Conservation (phyloP, 2,797 vertebrate species). For the Danio jaintianensis region DNA sequence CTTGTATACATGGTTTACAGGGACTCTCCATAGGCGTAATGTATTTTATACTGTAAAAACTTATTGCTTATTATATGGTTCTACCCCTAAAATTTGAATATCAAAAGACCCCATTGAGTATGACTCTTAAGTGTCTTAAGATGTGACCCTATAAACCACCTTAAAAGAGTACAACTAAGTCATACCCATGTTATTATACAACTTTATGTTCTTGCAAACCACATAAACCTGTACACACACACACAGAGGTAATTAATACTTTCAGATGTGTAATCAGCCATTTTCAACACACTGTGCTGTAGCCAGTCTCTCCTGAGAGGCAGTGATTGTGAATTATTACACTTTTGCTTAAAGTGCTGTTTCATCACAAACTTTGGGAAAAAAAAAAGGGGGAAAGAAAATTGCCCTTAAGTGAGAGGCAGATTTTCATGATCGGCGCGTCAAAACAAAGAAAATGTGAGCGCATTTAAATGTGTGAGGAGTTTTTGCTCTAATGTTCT, state of each 20-base stretch:
- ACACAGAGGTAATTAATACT: constrained; percentile 48
- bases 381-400: constrained; percentile 25
- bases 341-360: constrained; percentile 38
- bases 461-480: background rate
- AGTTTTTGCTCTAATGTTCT: background rate
- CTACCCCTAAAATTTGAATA: no score
- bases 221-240: no score
- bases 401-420: background rate
- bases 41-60: no score
- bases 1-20: no score
- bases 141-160: no score
- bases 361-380: constrained; percentile 48
- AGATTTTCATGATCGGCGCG: constrained; percentile 22
- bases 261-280: constrained; percentile 58
- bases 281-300: constrained; percentile 49
- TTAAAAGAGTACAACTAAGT: no score
- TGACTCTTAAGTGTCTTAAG: no score
- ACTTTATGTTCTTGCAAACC: no score
- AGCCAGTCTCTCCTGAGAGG: constrained; percentile 34
- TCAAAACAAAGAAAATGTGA: constrained; percentile 29
- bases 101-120: no score
- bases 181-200: no score
- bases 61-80: no score
- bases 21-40: no score
- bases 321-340: constrained; percentile 51